phyloP scores from a whole-genome alignment of 2,888 invertebrate genomes.

The Sceliomorpha sp. region DNA sequence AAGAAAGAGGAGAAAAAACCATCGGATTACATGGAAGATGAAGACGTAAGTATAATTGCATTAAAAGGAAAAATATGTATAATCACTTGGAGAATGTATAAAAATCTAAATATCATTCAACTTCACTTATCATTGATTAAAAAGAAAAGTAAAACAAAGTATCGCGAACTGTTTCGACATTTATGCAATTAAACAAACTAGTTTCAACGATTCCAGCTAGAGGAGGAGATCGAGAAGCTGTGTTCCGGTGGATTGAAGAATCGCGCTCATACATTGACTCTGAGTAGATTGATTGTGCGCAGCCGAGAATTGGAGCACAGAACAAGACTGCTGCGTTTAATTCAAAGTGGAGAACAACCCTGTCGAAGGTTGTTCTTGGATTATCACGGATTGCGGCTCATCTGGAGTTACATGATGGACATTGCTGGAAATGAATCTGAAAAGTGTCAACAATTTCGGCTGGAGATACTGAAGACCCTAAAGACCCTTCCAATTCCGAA shows the following conservation, averaged over 20 bases:
- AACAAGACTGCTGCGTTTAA: constrained; percentile 87
- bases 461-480: constrained; percentile 89
- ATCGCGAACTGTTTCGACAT: constrained; percentile 16
- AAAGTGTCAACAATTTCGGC: constrained; percentile 74
- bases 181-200: constrained; percentile 42
- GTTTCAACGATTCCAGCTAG: constrained; percentile 83
- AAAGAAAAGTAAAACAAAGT: background rate
- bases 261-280: constrained; percentile 92
- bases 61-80: too few species aligned
- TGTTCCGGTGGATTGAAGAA: constrained; percentile 91
- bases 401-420: constrained; percentile 96
- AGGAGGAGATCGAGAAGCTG: constrained; percentile 93
- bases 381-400: constrained; percentile 93
- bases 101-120: too few species aligned
- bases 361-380: constrained; percentile 93
- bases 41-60: constrained; percentile 78
- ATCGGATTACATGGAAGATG: constrained; percentile 77
- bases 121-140: too few species aligned
- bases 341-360: constrained; percentile 90
- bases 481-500: constrained; percentile 94
- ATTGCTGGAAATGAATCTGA: constrained; percentile 82
- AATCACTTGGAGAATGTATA: too few species aligned
- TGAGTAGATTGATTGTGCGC: constrained; percentile 95
- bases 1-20: constrained; percentile 79
- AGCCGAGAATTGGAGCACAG: constrained; percentile 91